Conservation (phyloP, 1,140 invertebrate species). For the Macrostomum lignano region DNA sequence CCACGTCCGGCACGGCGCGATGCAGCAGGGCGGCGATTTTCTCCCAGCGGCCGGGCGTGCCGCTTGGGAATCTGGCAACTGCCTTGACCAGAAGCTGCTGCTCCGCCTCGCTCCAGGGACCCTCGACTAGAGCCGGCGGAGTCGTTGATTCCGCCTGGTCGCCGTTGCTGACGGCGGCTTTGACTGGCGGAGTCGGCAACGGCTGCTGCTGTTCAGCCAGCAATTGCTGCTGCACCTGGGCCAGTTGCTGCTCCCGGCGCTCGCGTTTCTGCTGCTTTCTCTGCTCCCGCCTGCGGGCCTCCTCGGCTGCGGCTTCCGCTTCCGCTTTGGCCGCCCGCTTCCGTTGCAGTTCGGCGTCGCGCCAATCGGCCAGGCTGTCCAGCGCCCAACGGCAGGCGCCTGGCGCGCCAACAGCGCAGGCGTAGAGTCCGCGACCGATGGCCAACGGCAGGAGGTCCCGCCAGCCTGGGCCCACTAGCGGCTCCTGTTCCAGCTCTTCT, state of each 20-base stretch:
- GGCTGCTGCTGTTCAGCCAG: constrained; percentile 7
- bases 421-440: neutral
- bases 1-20: constrained; percentile 38
- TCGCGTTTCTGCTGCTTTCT: too few species aligned
- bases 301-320: constrained; percentile 2
- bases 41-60: constrained; percentile 52
- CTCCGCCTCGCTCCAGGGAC: constrained; percentile 64
- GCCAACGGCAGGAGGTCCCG: neutral
- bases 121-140: neutral
- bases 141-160: neutral
- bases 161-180: constrained; percentile 6
- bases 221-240: too few species aligned
- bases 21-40: constrained; percentile 51
- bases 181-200: constrained; percentile 6
- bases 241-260: too few species aligned
- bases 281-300: too few species aligned
- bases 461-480: neutral
- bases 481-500: constrained; percentile 4
- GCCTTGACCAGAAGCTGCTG: constrained; percentile 48
- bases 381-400: neutral
- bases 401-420: neutral
- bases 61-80: constrained; percentile 58
- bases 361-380: constrained; percentile 4
- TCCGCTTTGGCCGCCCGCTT: constrained; percentile 4
- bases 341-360: constrained; percentile 4